Evolutionary conservation across 2,113 vertebrate species (phyloP).

Genomic region (Macquaria ambigua): DNA sequence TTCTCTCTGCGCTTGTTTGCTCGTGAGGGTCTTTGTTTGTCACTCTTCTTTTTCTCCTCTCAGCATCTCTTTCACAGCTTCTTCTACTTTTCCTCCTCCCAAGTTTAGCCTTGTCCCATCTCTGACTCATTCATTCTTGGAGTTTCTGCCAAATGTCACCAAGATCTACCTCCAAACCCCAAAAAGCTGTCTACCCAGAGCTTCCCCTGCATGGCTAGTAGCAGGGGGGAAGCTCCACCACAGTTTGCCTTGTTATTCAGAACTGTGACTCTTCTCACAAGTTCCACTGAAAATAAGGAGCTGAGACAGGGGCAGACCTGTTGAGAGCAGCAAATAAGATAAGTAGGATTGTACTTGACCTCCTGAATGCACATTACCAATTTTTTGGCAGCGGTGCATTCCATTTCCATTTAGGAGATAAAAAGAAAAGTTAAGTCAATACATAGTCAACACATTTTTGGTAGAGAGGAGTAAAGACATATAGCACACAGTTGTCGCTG

Average conservation of each 20-base stretch:
- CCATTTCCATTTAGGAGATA: too few species aligned
- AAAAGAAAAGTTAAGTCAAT: too few species aligned
- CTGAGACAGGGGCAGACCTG: neutral
- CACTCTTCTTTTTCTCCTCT: neutral
- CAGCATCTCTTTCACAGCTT: constrained; percentile 4
- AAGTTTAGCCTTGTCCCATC: neutral
- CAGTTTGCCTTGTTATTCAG: neutral
- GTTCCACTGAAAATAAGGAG: neutral
- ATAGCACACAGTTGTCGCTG: constrained; percentile 40
- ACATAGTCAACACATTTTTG: constrained; percentile 39
- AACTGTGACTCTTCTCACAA: constrained; percentile 3
- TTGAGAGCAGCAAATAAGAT: neutral
- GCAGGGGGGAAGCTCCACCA: neutral
- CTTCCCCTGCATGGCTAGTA: neutral
- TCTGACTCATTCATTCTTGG: constrained; percentile 34
- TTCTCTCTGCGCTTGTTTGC: constrained; percentile 8
- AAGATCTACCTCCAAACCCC: neutral
- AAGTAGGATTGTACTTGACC: neutral
- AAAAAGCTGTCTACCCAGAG: neutral
- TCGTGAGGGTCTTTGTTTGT: neutral
- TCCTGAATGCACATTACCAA: neutral
- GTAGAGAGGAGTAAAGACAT: constrained; percentile 28
- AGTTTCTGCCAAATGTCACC: constrained; percentile 17
- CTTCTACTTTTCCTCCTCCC: neutral
- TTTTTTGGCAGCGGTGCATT: neutral